Evolutionary conservation across 1,140 invertebrate genomes (phyloP).

Genomic region (Magallana ariakensis): DNA sequence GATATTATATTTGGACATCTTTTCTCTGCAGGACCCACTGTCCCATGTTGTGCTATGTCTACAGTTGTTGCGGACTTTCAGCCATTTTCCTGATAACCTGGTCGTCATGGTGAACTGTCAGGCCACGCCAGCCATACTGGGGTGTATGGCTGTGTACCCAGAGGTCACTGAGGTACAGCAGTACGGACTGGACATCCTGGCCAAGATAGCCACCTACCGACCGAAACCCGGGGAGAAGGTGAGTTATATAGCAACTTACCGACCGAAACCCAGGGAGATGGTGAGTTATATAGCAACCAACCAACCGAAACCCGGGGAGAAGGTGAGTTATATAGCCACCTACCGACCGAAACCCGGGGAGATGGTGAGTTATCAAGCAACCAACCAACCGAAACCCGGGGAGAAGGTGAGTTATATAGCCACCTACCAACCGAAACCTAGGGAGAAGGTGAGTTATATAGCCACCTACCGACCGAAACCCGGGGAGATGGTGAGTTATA

Average conservation of each 20-base stretch:
- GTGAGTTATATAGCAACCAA: constrained; percentile 59
- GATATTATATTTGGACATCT: too few relatives aligned
- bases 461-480: constrained; percentile 51
- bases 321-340: constrained; percentile 58
- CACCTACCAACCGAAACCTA: constrained; percentile 56
- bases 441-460: constrained; percentile 62
- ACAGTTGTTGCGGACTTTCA: constrained; percentile 66
- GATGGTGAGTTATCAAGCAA: constrained; percentile 62
- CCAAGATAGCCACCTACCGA: constrained; percentile 65
- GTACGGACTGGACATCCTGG: constrained; percentile 67
- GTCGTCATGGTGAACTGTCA: constrained; percentile 64
- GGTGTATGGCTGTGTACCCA: constrained; percentile 69
- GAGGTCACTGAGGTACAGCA: constrained; percentile 64
- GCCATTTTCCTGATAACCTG: constrained; percentile 67
- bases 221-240: constrained; percentile 63
- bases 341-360: constrained; percentile 57
- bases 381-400: constrained; percentile 34
- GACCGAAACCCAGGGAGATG: too few relatives aligned
- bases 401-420: constrained; percentile 56
- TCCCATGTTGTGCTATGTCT: constrained; percentile 66
- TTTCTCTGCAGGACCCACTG: constrained; percentile 64
- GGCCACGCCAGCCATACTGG: constrained; percentile 65
- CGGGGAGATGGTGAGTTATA: constrained; percentile 33
- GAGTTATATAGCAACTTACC: neutral
- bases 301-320: neutral